Conservation (phyloP, 2,797 vertebrate genomes). For the Typhlichthys subterraneus region DNA sequence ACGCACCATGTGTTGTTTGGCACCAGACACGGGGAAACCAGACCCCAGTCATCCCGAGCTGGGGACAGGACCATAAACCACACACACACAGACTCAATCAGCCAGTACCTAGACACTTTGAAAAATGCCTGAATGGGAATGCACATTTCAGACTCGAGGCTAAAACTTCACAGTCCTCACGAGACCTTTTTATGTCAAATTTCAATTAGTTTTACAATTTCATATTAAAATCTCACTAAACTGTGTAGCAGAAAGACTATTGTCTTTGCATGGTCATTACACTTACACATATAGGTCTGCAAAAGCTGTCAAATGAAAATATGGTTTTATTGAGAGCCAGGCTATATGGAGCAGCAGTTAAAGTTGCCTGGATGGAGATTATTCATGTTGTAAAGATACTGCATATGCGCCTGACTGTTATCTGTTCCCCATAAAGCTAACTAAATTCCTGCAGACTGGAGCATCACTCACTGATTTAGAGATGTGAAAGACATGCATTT, state of each 20-base stretch:
- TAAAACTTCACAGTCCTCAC: constrained; percentile 24
- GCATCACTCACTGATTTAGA: constrained; percentile 51
- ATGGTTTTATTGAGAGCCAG: constrained; percentile 34
- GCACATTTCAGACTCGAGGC: constrained; percentile 5
- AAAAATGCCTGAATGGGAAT: background rate
- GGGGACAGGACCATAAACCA: constrained; percentile 1
- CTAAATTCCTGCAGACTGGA: constrained; percentile 24
- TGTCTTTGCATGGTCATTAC: constrained; percentile 33
- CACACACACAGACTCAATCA: background rate
- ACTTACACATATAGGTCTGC: constrained; percentile 35
- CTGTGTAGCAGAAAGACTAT: constrained; percentile 43
- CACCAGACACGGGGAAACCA: constrained; percentile 46
- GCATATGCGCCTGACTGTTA: constrained; percentile 16
- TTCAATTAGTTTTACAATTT: constrained; percentile 61
- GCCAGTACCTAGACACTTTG: background rate
- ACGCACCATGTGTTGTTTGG: constrained; percentile 23
- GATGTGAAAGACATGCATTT: constrained; percentile 32
- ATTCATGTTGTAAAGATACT: constrained; percentile 50
- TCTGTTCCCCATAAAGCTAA: constrained; percentile 21
- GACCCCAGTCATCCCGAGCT: constrained; percentile 30
- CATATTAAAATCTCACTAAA: constrained; percentile 50
- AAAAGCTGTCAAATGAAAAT: constrained; percentile 47
- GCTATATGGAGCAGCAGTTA: constrained; percentile 35
- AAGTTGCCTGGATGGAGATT: constrained; percentile 46
- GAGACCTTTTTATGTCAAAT: constrained; percentile 18